These are phyloP conservation scores for Coptodon rendalli DNA, from an alignment of 2,113 vertebrate species.

Conservation along the genomic window DNA sequence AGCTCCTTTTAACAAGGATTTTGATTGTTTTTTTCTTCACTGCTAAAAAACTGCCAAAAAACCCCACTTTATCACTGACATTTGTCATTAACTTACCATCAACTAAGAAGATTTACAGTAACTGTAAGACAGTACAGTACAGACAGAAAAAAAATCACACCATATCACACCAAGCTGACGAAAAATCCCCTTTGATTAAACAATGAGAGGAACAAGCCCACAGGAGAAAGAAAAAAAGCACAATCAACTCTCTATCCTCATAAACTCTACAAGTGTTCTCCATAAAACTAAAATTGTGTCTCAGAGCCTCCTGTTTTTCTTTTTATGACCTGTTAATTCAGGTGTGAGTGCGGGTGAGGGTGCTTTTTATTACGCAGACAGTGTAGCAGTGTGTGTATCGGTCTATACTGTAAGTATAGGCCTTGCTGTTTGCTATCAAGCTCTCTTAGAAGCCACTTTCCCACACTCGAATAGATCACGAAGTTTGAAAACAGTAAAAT, in stretches of 20 bases:
- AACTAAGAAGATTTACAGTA: neutral
- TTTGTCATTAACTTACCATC: neutral
- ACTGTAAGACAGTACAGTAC: neutral
- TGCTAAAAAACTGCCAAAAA: neutral
- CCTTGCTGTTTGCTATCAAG: neutral
- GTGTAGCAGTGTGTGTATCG: neutral
- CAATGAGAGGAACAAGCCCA: constrained; percentile 17
- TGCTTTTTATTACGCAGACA: neutral
- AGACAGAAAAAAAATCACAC: neutral
- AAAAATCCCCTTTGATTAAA: constrained; percentile 44
- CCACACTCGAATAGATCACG: neutral
- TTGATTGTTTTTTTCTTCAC: neutral
- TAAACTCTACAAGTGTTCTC: constrained; percentile 53
- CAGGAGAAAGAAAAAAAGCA: neutral
- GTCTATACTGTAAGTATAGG: constrained; percentile 1
- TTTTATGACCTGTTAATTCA: constrained; percentile 50
- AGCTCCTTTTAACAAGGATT: neutral
- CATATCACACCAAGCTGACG: neutral
- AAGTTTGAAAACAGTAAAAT: constrained; percentile 1
- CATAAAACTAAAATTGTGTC: constrained; percentile 47
- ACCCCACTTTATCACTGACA: neutral
- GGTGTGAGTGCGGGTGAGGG: constrained; percentile 22
- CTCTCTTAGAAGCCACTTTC: constrained; percentile 24
- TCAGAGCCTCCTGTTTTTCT: constrained; percentile 34
- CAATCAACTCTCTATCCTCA: constrained; percentile 17